Conservation (phyloP, 2,888 invertebrate species). For the Resseliella maxima region DNA sequence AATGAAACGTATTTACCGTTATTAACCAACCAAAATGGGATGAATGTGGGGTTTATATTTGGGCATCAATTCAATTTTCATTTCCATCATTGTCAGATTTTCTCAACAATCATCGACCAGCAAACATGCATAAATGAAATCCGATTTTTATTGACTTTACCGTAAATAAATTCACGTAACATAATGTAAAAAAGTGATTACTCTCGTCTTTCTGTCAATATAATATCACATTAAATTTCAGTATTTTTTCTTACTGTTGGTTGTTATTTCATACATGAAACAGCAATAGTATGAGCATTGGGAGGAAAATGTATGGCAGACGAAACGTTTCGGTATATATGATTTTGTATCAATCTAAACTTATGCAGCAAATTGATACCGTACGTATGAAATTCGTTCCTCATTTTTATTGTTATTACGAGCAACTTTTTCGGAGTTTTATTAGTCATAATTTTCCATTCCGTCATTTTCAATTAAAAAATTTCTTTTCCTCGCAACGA, state of each 20-base stretch:
- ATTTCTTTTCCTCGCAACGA: neutral
- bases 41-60: neutral
- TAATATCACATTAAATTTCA: slow-evolving; percentile 54
- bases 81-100: neutral
- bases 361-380: slow-evolving; percentile 18
- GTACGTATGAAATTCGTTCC: slow-evolving; percentile 10
- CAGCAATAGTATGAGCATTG: neutral
- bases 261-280: neutral
- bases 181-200: slow-evolving; percentile 50
- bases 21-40: slow-evolving; percentile 19
- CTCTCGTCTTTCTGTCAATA: slow-evolving; percentile 47
- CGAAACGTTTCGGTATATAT: neutral
- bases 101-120: slow-evolving; percentile 6
- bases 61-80: neutral
- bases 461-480: slow-evolving; percentile 55
- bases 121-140: neutral
- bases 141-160: slow-evolving; percentile 49
- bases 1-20: slow-evolving; percentile 12
- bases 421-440: slow-evolving; percentile 31
- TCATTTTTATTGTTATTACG: slow-evolving; percentile 43
- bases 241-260: too few relatives aligned
- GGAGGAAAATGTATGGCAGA: neutral
- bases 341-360: neutral
- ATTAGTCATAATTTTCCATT: slow-evolving; percentile 54
- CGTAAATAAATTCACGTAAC: slow-evolving; percentile 49